These are phyloP conservation scores for Diorhabda elongata DNA, from an alignment of 1,140 invertebrate species.

Conservation along the genomic window DNA sequence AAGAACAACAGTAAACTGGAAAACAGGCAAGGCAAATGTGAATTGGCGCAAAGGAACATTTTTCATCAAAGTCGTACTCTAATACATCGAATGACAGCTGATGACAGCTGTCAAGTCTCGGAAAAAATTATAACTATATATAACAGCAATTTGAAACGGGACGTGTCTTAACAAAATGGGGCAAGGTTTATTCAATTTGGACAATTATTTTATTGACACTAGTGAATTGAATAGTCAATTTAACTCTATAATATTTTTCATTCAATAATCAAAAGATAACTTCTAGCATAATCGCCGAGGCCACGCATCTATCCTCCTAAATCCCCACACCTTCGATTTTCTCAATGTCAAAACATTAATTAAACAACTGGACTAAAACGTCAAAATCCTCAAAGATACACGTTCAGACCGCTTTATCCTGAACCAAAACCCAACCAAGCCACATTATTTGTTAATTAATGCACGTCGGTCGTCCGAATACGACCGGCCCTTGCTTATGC, in stretches of 20 bases:
- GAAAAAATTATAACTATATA: no score
- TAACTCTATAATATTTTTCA: background rate
- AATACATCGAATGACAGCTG: no score
- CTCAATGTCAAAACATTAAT: slow-evolving; percentile 2
- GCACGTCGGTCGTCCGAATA: slow-evolving; percentile 1
- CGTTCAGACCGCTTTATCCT: background rate
- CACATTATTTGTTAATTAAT: slow-evolving; percentile 1
- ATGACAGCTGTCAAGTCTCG: no score
- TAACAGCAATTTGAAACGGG: no score
- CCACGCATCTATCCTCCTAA: background rate
- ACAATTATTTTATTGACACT: no score
- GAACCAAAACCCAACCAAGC: background rate
- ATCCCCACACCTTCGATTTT: background rate
- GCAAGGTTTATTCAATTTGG: no score
- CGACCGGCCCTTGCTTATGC: background rate
- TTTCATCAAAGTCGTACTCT: no score
- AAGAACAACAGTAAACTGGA: no score
- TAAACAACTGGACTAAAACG: slow-evolving; percentile 2
- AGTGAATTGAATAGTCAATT: no score
- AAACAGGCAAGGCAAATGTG: no score
- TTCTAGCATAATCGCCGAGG: background rate
- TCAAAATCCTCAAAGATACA: slow-evolving; percentile 2
- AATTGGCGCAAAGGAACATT: no score
- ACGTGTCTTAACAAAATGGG: no score
- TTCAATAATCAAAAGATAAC: background rate